A percentile compares a stretch with the other conserved stretches of the same genome.
These are phyloP conservation scores for Tyria jacobaeae DNA, from an alignment of 2,888 invertebrate species.

Conservation along the genomic window DNA sequence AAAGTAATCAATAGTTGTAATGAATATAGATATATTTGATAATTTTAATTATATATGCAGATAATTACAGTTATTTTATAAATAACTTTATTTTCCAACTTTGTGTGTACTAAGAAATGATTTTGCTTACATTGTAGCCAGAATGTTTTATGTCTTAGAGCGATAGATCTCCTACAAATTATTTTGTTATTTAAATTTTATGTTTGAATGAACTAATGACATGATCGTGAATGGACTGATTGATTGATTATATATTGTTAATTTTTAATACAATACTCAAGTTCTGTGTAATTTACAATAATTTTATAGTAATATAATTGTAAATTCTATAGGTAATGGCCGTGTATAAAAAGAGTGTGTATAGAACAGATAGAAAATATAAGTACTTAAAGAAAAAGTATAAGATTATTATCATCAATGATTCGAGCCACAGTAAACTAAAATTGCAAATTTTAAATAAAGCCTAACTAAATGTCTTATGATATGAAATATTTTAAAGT, in stretches of 20 bases:
- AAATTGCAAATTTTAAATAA: slow-evolving; percentile 65
- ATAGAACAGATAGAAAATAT: slow-evolving; percentile 52
- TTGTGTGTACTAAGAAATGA: neutral
- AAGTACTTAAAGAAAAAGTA: slow-evolving; percentile 38
- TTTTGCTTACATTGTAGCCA: neutral
- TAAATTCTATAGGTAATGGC: slow-evolving; percentile 50
- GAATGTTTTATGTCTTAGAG: slow-evolving; percentile 18
- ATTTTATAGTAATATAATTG: slow-evolving; percentile 46
- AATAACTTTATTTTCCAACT: slow-evolving; percentile 32
- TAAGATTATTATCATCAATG: slow-evolving; percentile 61
- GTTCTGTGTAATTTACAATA: slow-evolving; percentile 45
- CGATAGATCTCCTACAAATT: slow-evolving; percentile 43
- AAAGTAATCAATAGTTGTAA: slow-evolving; percentile 34
- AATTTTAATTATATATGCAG: slow-evolving; percentile 33
- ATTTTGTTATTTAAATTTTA: slow-evolving; percentile 34
- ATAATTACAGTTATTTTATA: slow-evolving; percentile 44
- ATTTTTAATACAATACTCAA: slow-evolving; percentile 47
- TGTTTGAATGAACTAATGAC: slow-evolving; percentile 18
- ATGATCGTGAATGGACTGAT: slow-evolving; percentile 35
- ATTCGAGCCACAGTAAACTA: slow-evolving; percentile 77
- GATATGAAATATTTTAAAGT: slow-evolving; percentile 68
- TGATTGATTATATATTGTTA: slow-evolving; percentile 33
- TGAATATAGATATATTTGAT: slow-evolving; percentile 39
- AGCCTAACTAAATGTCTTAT: slow-evolving; percentile 85
- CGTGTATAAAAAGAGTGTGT: slow-evolving; percentile 60